These are phyloP conservation scores for Tipula unca DNA, from an alignment of 2,888 invertebrate genomes.

Conservation along the genomic window DNA sequence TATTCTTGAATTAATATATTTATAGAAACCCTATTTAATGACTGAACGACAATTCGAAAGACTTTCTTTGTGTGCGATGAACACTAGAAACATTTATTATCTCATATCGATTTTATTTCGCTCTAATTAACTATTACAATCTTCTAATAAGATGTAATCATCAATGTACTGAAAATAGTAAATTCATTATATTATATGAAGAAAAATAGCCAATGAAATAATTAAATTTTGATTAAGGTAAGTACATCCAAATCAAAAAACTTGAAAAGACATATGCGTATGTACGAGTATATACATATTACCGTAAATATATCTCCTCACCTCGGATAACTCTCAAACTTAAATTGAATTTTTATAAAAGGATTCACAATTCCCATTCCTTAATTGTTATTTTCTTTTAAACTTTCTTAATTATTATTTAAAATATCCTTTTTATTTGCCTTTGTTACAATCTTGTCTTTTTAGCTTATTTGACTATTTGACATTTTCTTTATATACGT, in stretches of 20 bases:
- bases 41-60: not conserved
- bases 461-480: not conserved
- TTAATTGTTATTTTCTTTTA: not conserved
- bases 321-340: not conserved
- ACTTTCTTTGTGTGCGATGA: not conserved
- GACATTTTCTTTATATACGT: not conserved
- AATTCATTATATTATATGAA: not conserved
- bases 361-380: not conserved
- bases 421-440: not conserved
- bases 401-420: constrained; percentile 8
- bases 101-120: not conserved
- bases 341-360: not conserved
- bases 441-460: not conserved
- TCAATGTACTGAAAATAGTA: not conserved
- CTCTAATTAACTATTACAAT: not conserved
- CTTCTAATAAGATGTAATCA: not conserved
- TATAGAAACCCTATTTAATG: not conserved
- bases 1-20: not conserved
- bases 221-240: not conserved
- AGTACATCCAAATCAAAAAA: not conserved
- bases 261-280: not conserved
- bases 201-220: not conserved
- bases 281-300: no score
- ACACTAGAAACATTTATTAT: not conserved
- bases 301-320: not conserved